Percentiles rank a stretch among this genome's conserved stretches.
Evolutionary conservation across 35 echinoderm and acorn worm genomes (phyloP).

Genomic region (Heliocidaris erythrogramma): DNA sequence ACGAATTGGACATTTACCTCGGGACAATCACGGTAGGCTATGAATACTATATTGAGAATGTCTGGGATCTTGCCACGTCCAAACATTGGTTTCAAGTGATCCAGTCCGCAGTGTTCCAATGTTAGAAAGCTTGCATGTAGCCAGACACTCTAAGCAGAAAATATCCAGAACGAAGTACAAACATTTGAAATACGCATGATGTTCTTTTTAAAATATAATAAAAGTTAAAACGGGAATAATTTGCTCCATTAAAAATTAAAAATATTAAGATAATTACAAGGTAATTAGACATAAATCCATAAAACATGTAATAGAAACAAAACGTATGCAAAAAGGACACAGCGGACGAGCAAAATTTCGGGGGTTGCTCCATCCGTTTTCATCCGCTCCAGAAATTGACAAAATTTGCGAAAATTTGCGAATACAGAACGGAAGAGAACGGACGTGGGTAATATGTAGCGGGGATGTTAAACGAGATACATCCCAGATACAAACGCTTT

Average conservation of each 20-base stretch:
- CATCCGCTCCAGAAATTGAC: neutral
- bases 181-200: too few relatives aligned
- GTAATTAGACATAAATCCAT: too few relatives aligned
- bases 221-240: too few relatives aligned
- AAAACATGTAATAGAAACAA: too few relatives aligned
- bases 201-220: too few relatives aligned
- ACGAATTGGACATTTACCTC: neutral
- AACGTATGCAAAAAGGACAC: too few relatives aligned
- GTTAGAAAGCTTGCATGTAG: neutral
- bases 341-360: conserved; percentile 37
- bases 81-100: neutral
- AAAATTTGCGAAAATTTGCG: neutral
- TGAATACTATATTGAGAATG: neutral
- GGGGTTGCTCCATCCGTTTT: neutral
- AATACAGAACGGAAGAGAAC: conserved; percentile 1
- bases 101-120: neutral
- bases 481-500: conserved; percentile 26
- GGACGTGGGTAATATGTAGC: too few relatives aligned
- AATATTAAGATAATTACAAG: too few relatives aligned
- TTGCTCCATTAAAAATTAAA: too few relatives aligned
- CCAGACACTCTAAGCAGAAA: neutral
- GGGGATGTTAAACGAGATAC: too few relatives aligned
- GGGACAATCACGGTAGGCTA: neutral
- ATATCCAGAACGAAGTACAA: neutral
- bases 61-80: neutral